Conservation (phyloP, 2,113 vertebrate genomes). For the Camarhynchus parvulus region DNA sequence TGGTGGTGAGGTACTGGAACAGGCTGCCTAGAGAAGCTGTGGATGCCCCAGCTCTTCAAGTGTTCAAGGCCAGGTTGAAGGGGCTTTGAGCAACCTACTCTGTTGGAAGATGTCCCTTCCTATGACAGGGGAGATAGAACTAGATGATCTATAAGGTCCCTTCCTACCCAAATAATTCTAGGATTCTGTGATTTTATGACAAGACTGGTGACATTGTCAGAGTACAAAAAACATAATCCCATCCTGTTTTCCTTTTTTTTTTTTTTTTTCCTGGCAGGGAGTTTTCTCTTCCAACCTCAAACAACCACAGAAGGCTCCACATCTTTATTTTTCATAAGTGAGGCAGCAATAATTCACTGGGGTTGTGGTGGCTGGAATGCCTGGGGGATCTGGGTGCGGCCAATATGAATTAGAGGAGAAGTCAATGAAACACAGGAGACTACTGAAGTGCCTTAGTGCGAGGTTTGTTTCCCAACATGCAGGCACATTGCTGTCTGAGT, state of each 20-base stretch:
- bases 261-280: neutral
- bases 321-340: neutral
- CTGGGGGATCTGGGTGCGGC: neutral
- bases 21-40: neutral
- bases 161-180: neutral
- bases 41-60: neutral
- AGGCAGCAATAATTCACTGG: neutral
- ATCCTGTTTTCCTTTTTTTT: neutral
- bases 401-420: conserved; percentile 3
- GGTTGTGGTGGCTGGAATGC: neutral
- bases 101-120: neutral
- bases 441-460: neutral
- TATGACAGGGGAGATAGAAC: neutral
- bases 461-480: neutral
- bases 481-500: neutral
- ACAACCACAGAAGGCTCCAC: neutral
- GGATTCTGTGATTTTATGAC: neutral
- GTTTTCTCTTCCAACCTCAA: neutral
- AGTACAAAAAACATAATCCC: neutral
- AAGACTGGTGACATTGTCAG: neutral
- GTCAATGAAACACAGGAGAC: neutral
- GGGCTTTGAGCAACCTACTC: neutral
- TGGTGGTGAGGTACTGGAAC: neutral
- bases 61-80: neutral
- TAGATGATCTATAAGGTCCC: neutral